phyloP scores from a whole-genome alignment of 2,113 vertebrate species.

The Phocoena sinus region DNA sequence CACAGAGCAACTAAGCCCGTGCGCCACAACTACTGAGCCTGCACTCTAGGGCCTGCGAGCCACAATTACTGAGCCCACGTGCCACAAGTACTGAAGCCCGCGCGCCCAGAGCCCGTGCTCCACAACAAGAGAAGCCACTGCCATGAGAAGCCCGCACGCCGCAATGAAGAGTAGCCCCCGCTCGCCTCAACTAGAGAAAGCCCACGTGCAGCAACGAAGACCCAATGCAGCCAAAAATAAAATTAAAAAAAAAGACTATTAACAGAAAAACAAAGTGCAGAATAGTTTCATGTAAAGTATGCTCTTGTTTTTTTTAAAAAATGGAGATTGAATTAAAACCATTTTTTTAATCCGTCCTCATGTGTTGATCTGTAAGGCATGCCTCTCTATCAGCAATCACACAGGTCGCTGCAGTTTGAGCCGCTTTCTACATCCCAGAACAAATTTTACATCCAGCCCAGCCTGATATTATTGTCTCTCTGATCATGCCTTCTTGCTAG shows the following conservation, averaged over 20 bases:
- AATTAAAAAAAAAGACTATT: too few species aligned
- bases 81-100: too few species aligned
- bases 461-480: neutral
- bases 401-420: neutral
- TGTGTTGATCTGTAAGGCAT: neutral
- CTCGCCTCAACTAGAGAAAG: too few species aligned
- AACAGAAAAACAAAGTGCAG: neutral
- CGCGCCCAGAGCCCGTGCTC: fast-evolving
- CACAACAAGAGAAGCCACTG: too few species aligned
- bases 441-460: neutral
- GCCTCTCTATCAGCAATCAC: neutral
- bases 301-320: neutral
- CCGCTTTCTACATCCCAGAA: neutral
- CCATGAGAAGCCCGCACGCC: too few species aligned
- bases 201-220: too few species aligned
- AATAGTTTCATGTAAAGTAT: neutral
- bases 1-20: too few species aligned
- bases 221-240: too few species aligned
- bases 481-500: neutral
- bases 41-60: too few species aligned
- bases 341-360: neutral
- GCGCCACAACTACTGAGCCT: too few species aligned
- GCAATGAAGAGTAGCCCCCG: too few species aligned
- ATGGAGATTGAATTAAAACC: conserved; percentile 10
- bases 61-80: too few species aligned